Base-by-base conservation (phyloP, 2,113 vertebrate species). In the Neolamprologus fasciatus region DNA sequence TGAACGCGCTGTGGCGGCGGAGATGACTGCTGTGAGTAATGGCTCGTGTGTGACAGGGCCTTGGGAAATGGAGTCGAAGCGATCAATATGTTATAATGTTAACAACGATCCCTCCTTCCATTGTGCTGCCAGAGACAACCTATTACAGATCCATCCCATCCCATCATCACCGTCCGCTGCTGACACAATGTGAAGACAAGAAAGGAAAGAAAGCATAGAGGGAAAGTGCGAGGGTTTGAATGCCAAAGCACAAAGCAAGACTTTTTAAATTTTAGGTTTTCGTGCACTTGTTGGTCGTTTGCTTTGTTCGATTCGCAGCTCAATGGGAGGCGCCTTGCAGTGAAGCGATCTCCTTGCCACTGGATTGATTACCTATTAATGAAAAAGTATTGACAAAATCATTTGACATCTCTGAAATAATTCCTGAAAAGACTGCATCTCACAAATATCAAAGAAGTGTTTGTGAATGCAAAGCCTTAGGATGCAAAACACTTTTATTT, bases 61-160 rank as follows among this genome's bases (percentile, higher is more conserved):
- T 90, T 94, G 92, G 93, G 95, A 95, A 92, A 93, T 92, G 90
- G 92, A 95, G 90, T 93, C 82, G 51, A 94, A 92, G 55, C 92
- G 87, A 96, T 97, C 95, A 76, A 96, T 97, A 95, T 71, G 90
- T 96, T 95, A 96, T 96, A 95, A 96, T 97, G 95, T 96, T 96
- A 96, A 96, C 95, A 96, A 94, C 95, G 93, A 96, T 95, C 84
- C 91, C 90, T 88, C 89, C 91, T 94, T 94, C 94, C 93, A 91
- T 96, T 95, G 93, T 95, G 91, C 91, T 91, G 90, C 89, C 88
- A 19, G 85, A 94, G 93, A 95, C 92, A 95, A 96, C 94, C 90
- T 95, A 96, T 96, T 96, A 96, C 94, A 95, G 93, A 94, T 93
- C 91, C 85, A 90, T 95, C 89, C 87, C 90, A 86, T 93, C 87